Conservation (phyloP, 1,140 invertebrate species). For the Drosophila persimilis region DNA sequence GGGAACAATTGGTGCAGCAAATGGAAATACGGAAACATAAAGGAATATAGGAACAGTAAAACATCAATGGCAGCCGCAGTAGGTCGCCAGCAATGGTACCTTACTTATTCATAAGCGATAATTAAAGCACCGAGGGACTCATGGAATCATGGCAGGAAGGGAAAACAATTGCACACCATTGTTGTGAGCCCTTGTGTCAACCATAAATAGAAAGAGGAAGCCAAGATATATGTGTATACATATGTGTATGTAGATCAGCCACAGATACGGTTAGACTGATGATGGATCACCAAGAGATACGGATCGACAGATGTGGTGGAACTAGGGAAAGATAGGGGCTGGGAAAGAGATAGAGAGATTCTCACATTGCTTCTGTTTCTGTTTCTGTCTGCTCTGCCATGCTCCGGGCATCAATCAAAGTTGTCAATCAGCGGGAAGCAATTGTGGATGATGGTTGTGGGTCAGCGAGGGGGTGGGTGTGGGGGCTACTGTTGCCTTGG, state of each 20-base stretch:
- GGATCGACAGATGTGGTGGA: too few relatives aligned
- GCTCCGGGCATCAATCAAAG: conserved; percentile 63
- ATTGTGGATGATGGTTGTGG: background rate
- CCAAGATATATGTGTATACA: too few relatives aligned
- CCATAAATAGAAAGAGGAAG: too few relatives aligned
- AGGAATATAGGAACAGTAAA: background rate
- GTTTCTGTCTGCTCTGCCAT: conserved; percentile 1
- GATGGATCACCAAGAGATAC: too few relatives aligned
- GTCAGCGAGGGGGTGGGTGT: background rate
- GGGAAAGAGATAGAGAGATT: too few relatives aligned
- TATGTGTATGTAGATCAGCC: too few relatives aligned
- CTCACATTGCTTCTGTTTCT: background rate
- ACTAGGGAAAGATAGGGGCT: too few relatives aligned
- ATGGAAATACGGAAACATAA: conserved; percentile 8
- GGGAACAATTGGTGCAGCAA: conserved; percentile 6
- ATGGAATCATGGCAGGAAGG: conserved; percentile 46
- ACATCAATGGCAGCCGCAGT: conserved; percentile 35
- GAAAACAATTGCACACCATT: too few relatives aligned
- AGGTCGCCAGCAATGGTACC: conserved; percentile 46
- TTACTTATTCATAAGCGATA: conserved; percentile 56
- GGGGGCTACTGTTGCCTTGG: conserved; percentile 27
- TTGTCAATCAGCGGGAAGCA: conserved; percentile 61
- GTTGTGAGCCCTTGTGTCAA: too few relatives aligned
- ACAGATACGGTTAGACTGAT: too few relatives aligned
- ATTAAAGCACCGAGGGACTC: conserved; percentile 68